phyloP scores from a whole-genome alignment of 2,888 invertebrate species.

The Fissipunctia ypsillon region DNA sequence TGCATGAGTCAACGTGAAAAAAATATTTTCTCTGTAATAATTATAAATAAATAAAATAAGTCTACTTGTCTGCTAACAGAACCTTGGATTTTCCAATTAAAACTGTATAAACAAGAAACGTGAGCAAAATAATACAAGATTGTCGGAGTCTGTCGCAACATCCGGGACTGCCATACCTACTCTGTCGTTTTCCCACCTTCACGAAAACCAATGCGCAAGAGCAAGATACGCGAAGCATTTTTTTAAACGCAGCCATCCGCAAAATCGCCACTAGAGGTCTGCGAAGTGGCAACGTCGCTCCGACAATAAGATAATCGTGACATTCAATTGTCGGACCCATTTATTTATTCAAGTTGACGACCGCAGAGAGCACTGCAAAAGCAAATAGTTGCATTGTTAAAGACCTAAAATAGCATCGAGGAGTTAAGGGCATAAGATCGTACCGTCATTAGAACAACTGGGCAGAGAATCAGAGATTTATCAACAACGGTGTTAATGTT shows the following conservation, averaged over 20 bases:
- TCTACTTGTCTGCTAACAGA: constrained; percentile 5
- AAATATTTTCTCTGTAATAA: background rate
- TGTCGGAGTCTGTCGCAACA: constrained; percentile 70
- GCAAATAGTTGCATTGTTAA: constrained; percentile 34
- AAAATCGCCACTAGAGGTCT: constrained; percentile 63
- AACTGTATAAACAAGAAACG: constrained; percentile 75
- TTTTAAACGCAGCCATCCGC: constrained; percentile 75
- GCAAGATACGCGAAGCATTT: constrained; percentile 59
- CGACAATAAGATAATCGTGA: constrained; percentile 67
- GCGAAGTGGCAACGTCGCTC: constrained; percentile 66
- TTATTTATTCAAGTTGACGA: constrained; percentile 60
- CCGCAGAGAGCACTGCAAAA: constrained; percentile 32
- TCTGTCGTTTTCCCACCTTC: constrained; percentile 70
- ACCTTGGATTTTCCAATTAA: constrained; percentile 72
- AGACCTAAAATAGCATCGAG: constrained; percentile 15
- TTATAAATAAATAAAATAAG: constrained; percentile 17
- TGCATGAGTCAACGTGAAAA: background rate
- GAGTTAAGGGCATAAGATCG: constrained; percentile 8
- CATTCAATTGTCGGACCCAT: constrained; percentile 59
- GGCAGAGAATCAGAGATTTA: constrained; percentile 5
- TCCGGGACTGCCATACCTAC: constrained; percentile 75
- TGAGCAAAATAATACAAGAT: constrained; percentile 66
- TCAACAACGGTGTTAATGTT: constrained; percentile 33
- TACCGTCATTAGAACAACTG: constrained; percentile 7
- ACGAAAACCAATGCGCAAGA: constrained; percentile 72